Evolutionary conservation across 2,797 vertebrate genomes (phyloP).

Genomic region (Carcharodon carcharias): DNA sequence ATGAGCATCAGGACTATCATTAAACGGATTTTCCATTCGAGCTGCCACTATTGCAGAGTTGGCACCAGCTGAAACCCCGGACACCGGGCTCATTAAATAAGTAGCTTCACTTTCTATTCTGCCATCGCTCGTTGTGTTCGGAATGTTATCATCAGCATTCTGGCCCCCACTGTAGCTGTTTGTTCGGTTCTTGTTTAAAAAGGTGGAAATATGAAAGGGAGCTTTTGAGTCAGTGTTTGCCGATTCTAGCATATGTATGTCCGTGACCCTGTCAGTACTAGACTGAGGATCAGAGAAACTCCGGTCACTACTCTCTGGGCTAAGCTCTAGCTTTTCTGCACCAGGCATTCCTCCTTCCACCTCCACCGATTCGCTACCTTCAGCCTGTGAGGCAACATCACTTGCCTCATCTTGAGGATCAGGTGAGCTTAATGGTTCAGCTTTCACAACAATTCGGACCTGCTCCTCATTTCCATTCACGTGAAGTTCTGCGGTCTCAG

Average conservation of each 20-base stretch:
- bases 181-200: conserved; percentile 72
- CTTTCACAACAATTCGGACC: conserved; percentile 83
- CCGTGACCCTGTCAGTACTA: conserved; percentile 69
- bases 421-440: conserved; percentile 85
- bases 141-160: conserved; percentile 70
- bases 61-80: conserved; percentile 50
- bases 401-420: conserved; percentile 85
- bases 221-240: conserved; percentile 67
- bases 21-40: conserved; percentile 66
- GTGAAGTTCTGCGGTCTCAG: conserved; percentile 57
- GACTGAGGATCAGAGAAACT: conserved; percentile 86
- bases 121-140: conserved; percentile 85
- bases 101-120: conserved; percentile 62
- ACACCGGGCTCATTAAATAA: conserved; percentile 74
- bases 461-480: conserved; percentile 66
- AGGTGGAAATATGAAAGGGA: conserved; percentile 80
- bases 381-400: conserved; percentile 82
- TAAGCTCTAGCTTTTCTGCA: conserved; percentile 85
- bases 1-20: conserved; percentile 71
- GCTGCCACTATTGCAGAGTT: conserved; percentile 59
- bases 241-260: conserved; percentile 75
- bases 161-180: conserved; percentile 49
- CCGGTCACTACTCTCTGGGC: conserved; percentile 87
- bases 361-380: conserved; percentile 81
- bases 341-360: conserved; percentile 65